Evolutionary conservation across 2,888 invertebrate genomes (phyloP).

Genomic region (Linnaemya tessellans): DNA sequence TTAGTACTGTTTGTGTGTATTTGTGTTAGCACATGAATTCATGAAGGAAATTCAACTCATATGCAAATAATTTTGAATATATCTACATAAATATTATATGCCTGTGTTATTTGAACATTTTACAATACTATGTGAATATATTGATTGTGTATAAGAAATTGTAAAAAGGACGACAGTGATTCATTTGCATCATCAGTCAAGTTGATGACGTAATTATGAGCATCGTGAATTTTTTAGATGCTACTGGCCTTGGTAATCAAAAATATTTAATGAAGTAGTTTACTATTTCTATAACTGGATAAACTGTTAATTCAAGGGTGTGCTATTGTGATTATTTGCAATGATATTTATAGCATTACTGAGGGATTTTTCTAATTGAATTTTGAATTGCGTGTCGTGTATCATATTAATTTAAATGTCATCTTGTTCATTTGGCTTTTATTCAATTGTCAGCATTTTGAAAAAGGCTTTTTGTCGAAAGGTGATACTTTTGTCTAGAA

Average conservation of each 20-base stretch:
- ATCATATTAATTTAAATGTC: slow-evolving; percentile 72
- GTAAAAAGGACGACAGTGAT: slow-evolving; percentile 79
- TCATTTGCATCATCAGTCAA: slow-evolving; percentile 84
- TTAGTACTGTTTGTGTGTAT: slow-evolving; percentile 2
- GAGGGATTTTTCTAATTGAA: slow-evolving; percentile 5
- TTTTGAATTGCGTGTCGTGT: slow-evolving; percentile 61
- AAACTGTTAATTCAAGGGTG: slow-evolving; percentile 53
- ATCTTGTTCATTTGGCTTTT: slow-evolving; percentile 39
- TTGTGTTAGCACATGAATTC: background rate
- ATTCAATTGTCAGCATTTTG: background rate
- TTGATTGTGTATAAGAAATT: slow-evolving; percentile 52
- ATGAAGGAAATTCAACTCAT: slow-evolving; percentile 34
- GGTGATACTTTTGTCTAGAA: slow-evolving; percentile 72
- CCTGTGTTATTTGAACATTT: slow-evolving; percentile 27
- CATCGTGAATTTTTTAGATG: slow-evolving; percentile 50
- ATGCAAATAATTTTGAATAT: slow-evolving; percentile 60
- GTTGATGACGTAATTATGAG: slow-evolving; percentile 83
- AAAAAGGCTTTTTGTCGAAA: slow-evolving; percentile 70
- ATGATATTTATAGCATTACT: slow-evolving; percentile 14
- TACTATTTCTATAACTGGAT: slow-evolving; percentile 60
- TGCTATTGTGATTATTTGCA: slow-evolving; percentile 46
- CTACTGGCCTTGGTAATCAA: background rate
- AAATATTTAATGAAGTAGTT: slow-evolving; percentile 68
- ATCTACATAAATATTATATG: too few species aligned
- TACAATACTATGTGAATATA: slow-evolving; percentile 79